phyloP scores from a whole-genome alignment of 2,888 invertebrate species.

The Cephus nigrinus region DNA sequence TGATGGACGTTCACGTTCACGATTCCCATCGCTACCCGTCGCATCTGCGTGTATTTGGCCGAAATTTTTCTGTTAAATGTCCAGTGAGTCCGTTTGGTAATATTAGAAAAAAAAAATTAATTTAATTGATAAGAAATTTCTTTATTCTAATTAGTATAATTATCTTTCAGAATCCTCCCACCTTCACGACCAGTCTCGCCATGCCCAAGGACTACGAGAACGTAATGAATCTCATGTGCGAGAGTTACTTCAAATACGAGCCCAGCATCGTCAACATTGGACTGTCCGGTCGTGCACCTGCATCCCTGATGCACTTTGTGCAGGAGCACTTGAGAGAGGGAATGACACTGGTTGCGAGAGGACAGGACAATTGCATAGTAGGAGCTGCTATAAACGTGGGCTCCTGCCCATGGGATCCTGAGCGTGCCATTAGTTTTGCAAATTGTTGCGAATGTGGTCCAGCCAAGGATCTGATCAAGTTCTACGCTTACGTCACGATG shows the following conservation, averaged over 20 bases:
- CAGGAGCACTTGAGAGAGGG: conserved; percentile 39
- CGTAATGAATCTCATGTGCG: conserved; percentile 47
- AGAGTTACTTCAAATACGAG: conserved; percentile 45
- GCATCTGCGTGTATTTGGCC: not conserved
- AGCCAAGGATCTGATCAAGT: conserved; percentile 42
- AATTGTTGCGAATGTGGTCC: conserved; percentile 29
- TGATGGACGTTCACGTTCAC: not conserved
- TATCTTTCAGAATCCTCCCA: conserved; percentile 24
- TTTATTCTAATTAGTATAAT: not conserved
- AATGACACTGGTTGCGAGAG: conserved; percentile 46
- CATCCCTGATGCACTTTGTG: conserved; percentile 39
- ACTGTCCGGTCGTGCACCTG: conserved; percentile 26
- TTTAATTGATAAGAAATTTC: not conserved
- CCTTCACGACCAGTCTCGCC: conserved; percentile 42
- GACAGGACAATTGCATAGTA: conserved; percentile 36
- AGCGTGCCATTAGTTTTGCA: conserved; percentile 25
- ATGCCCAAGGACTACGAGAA: conserved; percentile 45
- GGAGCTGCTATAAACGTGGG: conserved; percentile 47
- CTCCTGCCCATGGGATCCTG: conserved; percentile 31
- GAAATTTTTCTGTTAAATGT: not conserved
- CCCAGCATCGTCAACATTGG: conserved; percentile 44
- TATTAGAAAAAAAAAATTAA: too few species aligned
- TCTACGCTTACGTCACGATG: conserved; percentile 38
- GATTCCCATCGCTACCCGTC: not conserved
- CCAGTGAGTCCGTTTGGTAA: not conserved